phyloP scores from a whole-genome alignment of 53 echinoderm and acorn worm species.

The Antedon mediterranea region DNA sequence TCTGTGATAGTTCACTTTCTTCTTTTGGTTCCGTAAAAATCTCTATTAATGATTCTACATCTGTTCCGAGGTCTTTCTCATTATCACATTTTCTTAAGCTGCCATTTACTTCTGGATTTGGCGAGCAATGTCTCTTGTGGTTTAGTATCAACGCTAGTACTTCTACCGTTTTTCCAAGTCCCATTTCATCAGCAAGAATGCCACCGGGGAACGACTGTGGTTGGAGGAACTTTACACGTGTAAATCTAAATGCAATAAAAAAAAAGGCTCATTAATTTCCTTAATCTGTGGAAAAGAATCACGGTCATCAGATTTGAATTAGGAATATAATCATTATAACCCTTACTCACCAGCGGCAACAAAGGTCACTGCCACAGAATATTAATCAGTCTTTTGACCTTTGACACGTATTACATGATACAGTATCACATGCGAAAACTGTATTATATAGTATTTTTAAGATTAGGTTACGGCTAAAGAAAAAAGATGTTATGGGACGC shows the following conservation, averaged over 20 bases:
- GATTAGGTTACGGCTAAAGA: neutral
- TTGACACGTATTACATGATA: too few species aligned
- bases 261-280: too few species aligned
- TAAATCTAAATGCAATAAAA: too few species aligned
- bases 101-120: neutral
- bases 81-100: neutral
- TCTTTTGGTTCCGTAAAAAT: neutral
- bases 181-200: slow-evolving; percentile 98
- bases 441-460: too few species aligned
- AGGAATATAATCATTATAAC: too few species aligned
- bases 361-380: neutral
- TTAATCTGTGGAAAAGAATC: too few species aligned
- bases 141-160: slow-evolving; percentile 82
- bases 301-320: too few species aligned
- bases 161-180: slow-evolving; percentile 95
- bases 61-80: neutral
- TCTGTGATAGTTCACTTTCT: neutral
- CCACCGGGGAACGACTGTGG: slow-evolving; percentile 52
- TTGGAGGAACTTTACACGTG: slow-evolving; percentile 29
- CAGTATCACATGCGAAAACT: too few species aligned
- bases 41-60: neutral
- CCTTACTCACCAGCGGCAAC: too few species aligned
- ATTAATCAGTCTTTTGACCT: too few species aligned
- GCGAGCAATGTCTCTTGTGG: slow-evolving; percentile 35
- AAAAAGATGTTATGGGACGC: neutral